Percentiles rank a stretch among this genome's conserved stretches.
Conservation (phyloP, 2,797 vertebrate genomes). For the Micropoecilia bifurca region DNA sequence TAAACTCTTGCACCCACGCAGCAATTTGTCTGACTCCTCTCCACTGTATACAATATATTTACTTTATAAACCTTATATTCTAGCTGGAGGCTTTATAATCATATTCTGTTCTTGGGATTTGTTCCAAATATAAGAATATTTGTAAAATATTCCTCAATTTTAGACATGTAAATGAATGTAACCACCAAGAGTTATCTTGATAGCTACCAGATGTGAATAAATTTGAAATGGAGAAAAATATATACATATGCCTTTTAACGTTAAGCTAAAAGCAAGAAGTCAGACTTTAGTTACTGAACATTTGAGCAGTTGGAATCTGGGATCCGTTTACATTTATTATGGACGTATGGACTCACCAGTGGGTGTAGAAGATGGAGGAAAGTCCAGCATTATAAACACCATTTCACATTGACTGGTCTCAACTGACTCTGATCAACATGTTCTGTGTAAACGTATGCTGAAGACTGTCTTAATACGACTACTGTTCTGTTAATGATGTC, state of each 20-base stretch:
- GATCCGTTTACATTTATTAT: no score
- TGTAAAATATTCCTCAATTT: background rate
- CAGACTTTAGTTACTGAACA: background rate
- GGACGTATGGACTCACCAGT: no score
- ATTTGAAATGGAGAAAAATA: background rate
- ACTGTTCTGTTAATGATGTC: no score
- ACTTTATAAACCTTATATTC: background rate
- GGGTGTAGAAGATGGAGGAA: no score
- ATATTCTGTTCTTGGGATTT: background rate
- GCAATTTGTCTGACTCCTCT: background rate
- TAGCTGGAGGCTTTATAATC: background rate
- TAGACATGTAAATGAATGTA: background rate
- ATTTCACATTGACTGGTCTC: no score
- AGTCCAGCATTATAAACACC: no score
- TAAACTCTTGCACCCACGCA: background rate
- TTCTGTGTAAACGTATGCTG: no score
- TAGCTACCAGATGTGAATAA: background rate
- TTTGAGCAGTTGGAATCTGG: no score
- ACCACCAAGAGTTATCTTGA: background rate
- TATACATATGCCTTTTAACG: background rate
- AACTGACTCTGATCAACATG: no score
- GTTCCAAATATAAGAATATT: background rate
- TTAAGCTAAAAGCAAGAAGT: background rate
- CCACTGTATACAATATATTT: background rate
- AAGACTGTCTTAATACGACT: no score